A percentile compares a stretch with the other conserved stretches of the same genome.
Conservation (phyloP, 2,113 vertebrate genomes). For the Harpagus bidentatus region DNA sequence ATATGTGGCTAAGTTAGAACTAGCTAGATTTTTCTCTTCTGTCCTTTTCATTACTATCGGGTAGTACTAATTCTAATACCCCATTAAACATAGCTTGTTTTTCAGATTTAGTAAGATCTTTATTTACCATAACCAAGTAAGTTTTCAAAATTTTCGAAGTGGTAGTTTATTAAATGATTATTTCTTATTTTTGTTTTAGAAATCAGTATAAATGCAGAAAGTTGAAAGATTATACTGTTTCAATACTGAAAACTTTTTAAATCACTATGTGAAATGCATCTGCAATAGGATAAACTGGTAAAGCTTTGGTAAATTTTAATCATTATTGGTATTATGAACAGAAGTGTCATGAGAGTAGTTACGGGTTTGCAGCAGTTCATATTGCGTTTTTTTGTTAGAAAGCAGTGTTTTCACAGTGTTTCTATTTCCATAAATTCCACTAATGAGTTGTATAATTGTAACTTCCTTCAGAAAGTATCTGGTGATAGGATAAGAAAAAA, state of each 20-base stretch:
- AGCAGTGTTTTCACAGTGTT: not conserved
- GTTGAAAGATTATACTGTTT: not conserved
- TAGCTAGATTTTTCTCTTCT: not conserved
- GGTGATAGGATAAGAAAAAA: not conserved
- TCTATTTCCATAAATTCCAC: not conserved
- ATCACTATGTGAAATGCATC: not conserved
- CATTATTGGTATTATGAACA: not conserved
- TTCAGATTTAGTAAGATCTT: not conserved
- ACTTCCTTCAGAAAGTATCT: not conserved
- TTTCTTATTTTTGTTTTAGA: not conserved
- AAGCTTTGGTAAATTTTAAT: not conserved
- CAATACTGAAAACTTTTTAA: not conserved
- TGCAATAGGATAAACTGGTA: not conserved
- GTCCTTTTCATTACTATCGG: not conserved
- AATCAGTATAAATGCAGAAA: not conserved
- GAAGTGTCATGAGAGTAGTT: not conserved
- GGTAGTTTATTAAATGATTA: not conserved
- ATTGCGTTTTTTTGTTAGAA: not conserved
- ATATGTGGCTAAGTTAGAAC: not conserved
- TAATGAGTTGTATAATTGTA: not conserved
- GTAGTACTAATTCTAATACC: not conserved
- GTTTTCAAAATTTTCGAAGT: not conserved
- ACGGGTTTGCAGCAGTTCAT: not conserved
- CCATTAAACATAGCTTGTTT: not conserved
- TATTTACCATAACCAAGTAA: conserved; percentile 3